Percentiles rank a stretch among this genome's conserved stretches.
Evolutionary conservation across 2,888 invertebrate species (phyloP).

Genomic region (Coelopa pilipes): DNA sequence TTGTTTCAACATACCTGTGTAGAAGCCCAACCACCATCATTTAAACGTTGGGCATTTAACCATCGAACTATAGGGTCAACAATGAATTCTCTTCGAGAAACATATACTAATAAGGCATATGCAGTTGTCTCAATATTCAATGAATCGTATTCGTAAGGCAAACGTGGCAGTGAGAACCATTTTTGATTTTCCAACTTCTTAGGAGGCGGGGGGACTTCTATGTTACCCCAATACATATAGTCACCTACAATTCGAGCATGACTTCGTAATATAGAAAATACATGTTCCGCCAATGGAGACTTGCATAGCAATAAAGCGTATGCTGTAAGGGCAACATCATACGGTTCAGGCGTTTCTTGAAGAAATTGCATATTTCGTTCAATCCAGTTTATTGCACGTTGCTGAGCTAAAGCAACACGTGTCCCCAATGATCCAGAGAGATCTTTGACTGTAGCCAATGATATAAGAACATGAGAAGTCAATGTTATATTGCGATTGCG

Average conservation of each 20-base stretch:
- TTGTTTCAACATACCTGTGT: conserved; percentile 69
- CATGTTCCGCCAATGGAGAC: conserved; percentile 86
- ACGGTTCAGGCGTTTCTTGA: conserved; percentile 78
- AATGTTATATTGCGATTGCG: conserved; percentile 84
- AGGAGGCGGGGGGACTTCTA: conserved; percentile 82
- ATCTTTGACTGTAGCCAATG: conserved; percentile 85
- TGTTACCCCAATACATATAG: conserved; percentile 86
- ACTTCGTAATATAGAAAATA: conserved; percentile 77
- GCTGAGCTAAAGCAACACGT: conserved; percentile 80
- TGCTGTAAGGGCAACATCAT: conserved; percentile 88
- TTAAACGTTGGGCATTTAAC: conserved; percentile 87
- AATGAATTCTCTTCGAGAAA: conserved; percentile 82
- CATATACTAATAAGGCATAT: conserved; percentile 89
- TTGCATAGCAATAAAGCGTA: conserved; percentile 86
- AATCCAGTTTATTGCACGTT: conserved; percentile 81
- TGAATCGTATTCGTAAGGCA: conserved; percentile 89
- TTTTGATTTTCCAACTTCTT: conserved; percentile 91
- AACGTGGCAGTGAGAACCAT: conserved; percentile 86
- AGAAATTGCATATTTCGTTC: conserved; percentile 84
- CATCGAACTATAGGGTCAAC: conserved; percentile 90
- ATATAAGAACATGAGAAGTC: conserved; percentile 93
- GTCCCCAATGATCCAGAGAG: conserved; percentile 79
- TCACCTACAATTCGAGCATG: conserved; percentile 80
- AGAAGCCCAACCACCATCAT: conserved; percentile 89
- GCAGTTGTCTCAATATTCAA: conserved; percentile 94